Percentiles rank a stretch among this genome's conserved stretches.
phyloP scores from a whole-genome alignment of 2,888 invertebrate species.

The Lasioglossum marginatum region DNA sequence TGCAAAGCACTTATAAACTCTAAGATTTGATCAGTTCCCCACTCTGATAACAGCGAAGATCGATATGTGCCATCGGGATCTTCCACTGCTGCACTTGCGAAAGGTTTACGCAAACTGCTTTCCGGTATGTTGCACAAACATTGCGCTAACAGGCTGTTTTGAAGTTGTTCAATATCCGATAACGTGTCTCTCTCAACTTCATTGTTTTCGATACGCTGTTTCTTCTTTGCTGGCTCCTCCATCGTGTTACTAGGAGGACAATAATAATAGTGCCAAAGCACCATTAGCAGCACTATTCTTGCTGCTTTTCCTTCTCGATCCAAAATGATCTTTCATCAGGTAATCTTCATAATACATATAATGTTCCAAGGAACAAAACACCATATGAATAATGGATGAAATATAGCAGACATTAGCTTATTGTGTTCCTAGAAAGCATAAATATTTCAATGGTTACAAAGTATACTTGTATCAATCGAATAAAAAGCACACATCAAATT shows the following conservation, averaged over 20 bases:
- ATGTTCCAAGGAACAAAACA: slow-evolving; percentile 49
- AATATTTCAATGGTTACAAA: neutral
- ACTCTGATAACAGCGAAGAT: slow-evolving; percentile 86
- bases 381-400: slow-evolving; percentile 31
- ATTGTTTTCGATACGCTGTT: slow-evolving; percentile 89
- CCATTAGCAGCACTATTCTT: slow-evolving; percentile 85
- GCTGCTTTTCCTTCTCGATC: slow-evolving; percentile 52
- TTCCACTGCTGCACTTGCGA: slow-evolving; percentile 87
- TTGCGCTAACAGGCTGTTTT: slow-evolving; percentile 89
- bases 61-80: slow-evolving; percentile 85
- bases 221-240: slow-evolving; percentile 95
- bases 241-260: slow-evolving; percentile 87
- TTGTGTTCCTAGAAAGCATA: slow-evolving; percentile 26
- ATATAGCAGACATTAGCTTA: slow-evolving; percentile 47
- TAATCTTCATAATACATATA: slow-evolving; percentile 72
- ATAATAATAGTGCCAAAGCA: slow-evolving; percentile 87
- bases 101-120: slow-evolving; percentile 89
- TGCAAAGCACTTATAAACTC: slow-evolving; percentile 94
- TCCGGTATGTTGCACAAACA: slow-evolving; percentile 92
- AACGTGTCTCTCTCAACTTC: slow-evolving; percentile 87
- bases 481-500: neutral
- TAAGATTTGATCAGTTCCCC: slow-evolving; percentile 89
- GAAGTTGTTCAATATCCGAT: slow-evolving; percentile 87
- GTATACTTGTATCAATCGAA: slow-evolving; percentile 32
- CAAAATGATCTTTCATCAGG: slow-evolving; percentile 70